Percentiles rank a stretch among this genome's conserved stretches.
Evolutionary conservation across 2,888 invertebrate genomes (phyloP).

Genomic region (Arctia plantaginis): DNA sequence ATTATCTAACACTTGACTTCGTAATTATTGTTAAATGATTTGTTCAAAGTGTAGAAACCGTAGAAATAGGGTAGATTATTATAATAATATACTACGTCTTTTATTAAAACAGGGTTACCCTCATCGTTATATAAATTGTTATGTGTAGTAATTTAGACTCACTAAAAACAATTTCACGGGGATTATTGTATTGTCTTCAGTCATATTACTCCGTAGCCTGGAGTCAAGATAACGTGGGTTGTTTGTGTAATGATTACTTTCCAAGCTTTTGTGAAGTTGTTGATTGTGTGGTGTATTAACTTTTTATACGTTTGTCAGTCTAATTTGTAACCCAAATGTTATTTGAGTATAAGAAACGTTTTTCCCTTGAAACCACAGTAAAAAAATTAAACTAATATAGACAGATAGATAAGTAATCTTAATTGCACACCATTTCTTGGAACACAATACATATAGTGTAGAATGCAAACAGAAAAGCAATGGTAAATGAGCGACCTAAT

Average conservation of each 20-base stretch:
- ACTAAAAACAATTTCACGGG: slow-evolving; percentile 58
- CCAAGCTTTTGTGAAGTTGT: slow-evolving; percentile 47
- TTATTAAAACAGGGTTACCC: slow-evolving; percentile 36
- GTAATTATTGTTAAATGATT: not conserved
- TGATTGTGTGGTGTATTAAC: slow-evolving; percentile 33
- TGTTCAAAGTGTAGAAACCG: not conserved
- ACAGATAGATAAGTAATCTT: not conserved
- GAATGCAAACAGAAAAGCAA: too few species aligned
- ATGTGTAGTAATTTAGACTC: slow-evolving; percentile 52
- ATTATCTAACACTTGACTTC: not conserved
- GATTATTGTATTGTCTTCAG: slow-evolving; percentile 59
- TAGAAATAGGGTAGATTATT: not conserved
- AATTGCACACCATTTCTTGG: too few species aligned
- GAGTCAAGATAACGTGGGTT: slow-evolving; percentile 49
- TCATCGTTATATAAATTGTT: slow-evolving; percentile 53
- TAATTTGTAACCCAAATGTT: slow-evolving; percentile 41
- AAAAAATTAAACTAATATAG: not conserved
- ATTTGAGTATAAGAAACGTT: slow-evolving; percentile 18
- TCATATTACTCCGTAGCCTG: slow-evolving; percentile 49
- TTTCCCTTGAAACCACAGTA: not conserved
- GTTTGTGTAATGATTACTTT: slow-evolving; percentile 57
- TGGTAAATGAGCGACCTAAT: too few species aligned
- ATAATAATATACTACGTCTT: slow-evolving; percentile 14
- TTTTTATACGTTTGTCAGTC: slow-evolving; percentile 22
- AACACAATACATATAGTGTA: too few species aligned